Percentiles rank a stretch among this genome's conserved stretches.
Evolutionary conservation across 2,888 invertebrate species (phyloP).

Genomic region (Crossocerus cetratus): DNA sequence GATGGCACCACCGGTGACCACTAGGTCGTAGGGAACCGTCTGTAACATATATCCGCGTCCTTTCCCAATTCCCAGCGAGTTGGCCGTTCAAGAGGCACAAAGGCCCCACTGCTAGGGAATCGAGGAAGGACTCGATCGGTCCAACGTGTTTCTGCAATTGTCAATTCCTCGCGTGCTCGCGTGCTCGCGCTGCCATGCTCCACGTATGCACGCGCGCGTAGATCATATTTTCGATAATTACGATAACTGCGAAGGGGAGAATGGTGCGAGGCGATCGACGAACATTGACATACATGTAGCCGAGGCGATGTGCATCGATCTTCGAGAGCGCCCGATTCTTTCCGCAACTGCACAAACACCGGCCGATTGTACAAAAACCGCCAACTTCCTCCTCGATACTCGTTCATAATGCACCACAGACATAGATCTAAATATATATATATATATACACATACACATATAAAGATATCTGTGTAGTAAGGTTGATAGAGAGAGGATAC

Average conservation of each 20-base stretch:
- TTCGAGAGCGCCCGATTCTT: background rate
- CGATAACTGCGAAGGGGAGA: background rate
- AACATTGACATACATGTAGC: no score
- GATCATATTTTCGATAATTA: conserved; percentile 9
- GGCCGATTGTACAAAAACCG: conserved; percentile 36
- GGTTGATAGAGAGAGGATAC: conserved; percentile 35
- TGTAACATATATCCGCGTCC: background rate
- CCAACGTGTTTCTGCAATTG: conserved; percentile 27
- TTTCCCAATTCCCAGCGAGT: conserved; percentile 15
- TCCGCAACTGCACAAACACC: conserved; percentile 1
- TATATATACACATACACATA: conserved; percentile 33
- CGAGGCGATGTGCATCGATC: no score
- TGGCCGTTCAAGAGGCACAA: background rate
- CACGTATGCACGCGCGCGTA: conserved; percentile 1
- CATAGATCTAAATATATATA: conserved; percentile 15
- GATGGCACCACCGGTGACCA: no score
- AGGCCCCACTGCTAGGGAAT: background rate
- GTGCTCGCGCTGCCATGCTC: conserved; percentile 12
- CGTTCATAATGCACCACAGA: no score
- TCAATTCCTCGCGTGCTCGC: conserved; percentile 18
- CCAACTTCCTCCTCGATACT: conserved; percentile 13
- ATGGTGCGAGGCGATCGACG: no score
- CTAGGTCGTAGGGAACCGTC: no score
- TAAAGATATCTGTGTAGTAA: conserved; percentile 32
- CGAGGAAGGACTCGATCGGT: conserved; percentile 1